A percentile compares a stretch with the other conserved stretches of the same genome.
These are phyloP conservation scores for Urechis unicinctus DNA, from an alignment of 2,888 invertebrate genomes.

Conservation along the genomic window DNA sequence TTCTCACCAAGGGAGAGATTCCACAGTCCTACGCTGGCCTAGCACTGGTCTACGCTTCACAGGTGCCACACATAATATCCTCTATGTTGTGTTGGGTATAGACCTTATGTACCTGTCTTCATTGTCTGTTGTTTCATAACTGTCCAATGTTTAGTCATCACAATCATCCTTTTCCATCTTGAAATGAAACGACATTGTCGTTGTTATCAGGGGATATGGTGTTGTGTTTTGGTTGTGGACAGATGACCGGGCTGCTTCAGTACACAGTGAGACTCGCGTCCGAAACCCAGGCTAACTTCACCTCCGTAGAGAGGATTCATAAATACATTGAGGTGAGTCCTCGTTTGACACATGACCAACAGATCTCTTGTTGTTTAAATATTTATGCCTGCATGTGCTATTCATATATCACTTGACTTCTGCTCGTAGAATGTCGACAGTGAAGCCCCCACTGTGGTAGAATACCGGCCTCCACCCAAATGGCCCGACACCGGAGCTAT, in stretches of 20 bases:
- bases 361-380: neutral
- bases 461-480: conserved; percentile 29
- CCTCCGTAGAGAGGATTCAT: conserved; percentile 51
- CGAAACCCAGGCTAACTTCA: conserved; percentile 48
- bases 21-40: conserved; percentile 59
- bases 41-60: conserved; percentile 58
- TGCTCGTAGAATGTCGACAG: neutral
- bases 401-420: neutral
- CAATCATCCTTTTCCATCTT: no score
- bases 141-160: no score
- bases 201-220: neutral
- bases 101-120: no score
- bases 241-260: conserved; percentile 49
- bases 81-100: no score
- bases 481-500: conserved; percentile 42
- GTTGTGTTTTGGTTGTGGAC: conserved; percentile 25
- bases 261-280: conserved; percentile 37
- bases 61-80: conserved; percentile 50
- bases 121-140: no score
- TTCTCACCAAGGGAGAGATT: conserved; percentile 44
- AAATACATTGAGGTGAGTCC: conserved; percentile 48
- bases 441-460: neutral
- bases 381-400: neutral
- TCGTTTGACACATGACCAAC: neutral
- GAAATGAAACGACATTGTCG: no score